Evolutionary conservation across 2,797 vertebrate species (phyloP).

Genomic region (Cottoperca gobio): DNA sequence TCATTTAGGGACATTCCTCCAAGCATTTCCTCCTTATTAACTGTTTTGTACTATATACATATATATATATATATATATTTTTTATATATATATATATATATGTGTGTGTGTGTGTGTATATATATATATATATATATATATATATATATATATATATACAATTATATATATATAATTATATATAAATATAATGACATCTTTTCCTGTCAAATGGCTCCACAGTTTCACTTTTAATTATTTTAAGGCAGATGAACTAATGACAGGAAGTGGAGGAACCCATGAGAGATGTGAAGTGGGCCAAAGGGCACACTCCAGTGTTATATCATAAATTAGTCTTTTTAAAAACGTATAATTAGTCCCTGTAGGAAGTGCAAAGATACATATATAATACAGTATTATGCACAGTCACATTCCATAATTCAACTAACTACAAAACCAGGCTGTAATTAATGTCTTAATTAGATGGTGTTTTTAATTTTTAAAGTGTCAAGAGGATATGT

Average conservation of each 20-base stretch:
- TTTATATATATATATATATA: too few relatives aligned
- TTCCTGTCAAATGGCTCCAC: slow-evolving; percentile 15
- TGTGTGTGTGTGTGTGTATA: neutral
- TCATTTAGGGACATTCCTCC: slow-evolving; percentile 28
- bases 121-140: neutral
- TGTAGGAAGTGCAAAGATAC: slow-evolving; percentile 58
- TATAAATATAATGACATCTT: neutral
- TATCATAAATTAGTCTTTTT: slow-evolving; percentile 63
- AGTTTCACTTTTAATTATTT: slow-evolving; percentile 31
- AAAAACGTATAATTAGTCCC: slow-evolving; percentile 71
- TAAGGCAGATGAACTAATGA: slow-evolving; percentile 31
- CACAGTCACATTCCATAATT: slow-evolving; percentile 56
- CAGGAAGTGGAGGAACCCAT: slow-evolving; percentile 30
- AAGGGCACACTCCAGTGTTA: slow-evolving; percentile 58
- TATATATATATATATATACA: too few relatives aligned
- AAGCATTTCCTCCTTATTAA: slow-evolving; percentile 6
- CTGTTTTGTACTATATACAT: neutral
- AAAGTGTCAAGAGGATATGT: slow-evolving; percentile 55
- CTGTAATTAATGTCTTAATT: slow-evolving; percentile 62
- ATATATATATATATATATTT: neutral
- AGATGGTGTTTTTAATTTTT: slow-evolving; percentile 41
- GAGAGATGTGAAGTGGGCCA: slow-evolving; percentile 51
- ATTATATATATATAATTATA: too few relatives aligned
- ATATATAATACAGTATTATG: slow-evolving; percentile 62
- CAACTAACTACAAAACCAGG: slow-evolving; percentile 36